Evolutionary conservation across 2,113 vertebrate genomes (phyloP).

Genomic region (Mola mola): DNA sequence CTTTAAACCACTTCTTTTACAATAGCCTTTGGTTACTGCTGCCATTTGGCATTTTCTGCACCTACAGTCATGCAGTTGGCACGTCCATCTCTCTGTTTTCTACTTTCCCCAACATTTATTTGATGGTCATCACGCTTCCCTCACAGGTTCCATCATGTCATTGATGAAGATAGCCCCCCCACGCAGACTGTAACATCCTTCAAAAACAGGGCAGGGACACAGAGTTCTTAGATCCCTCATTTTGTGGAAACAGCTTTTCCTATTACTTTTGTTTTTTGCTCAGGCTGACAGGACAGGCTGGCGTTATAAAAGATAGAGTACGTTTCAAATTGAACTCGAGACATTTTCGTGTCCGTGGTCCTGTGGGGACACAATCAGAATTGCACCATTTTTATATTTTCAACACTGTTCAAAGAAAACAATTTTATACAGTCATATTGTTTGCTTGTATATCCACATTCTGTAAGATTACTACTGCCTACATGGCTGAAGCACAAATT

Average conservation of each 20-base stretch:
- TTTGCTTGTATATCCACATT: too few species aligned
- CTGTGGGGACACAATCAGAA: constrained; percentile 13
- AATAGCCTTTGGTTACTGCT: constrained; percentile 27
- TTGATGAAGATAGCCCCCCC: constrained; percentile 2
- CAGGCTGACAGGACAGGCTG: constrained; percentile 7
- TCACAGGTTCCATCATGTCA: constrained; percentile 11
- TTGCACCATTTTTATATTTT: too few species aligned
- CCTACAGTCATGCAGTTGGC: constrained; percentile 21
- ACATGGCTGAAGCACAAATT: too few species aligned
- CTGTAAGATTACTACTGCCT: too few species aligned
- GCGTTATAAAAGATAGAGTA: constrained; percentile 51
- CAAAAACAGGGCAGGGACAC: neutral
- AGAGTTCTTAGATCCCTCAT: constrained; percentile 26
- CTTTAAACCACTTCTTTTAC: too few species aligned
- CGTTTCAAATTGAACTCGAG: constrained; percentile 58
- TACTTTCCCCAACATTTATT: constrained; percentile 16
- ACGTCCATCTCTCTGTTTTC: constrained; percentile 34
- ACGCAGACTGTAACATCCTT: constrained; percentile 9
- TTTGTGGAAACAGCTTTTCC: constrained; percentile 29
- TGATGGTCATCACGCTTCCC: constrained; percentile 21
- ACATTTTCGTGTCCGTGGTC: constrained; percentile 40
- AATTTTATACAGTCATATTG: too few species aligned
- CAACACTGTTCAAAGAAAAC: too few species aligned
- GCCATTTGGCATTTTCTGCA: constrained; percentile 7
- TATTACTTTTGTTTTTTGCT: constrained; percentile 34